Evolutionary conservation across 1,140 invertebrate species (phyloP).

Genomic region (Chymomyza costata): DNA sequence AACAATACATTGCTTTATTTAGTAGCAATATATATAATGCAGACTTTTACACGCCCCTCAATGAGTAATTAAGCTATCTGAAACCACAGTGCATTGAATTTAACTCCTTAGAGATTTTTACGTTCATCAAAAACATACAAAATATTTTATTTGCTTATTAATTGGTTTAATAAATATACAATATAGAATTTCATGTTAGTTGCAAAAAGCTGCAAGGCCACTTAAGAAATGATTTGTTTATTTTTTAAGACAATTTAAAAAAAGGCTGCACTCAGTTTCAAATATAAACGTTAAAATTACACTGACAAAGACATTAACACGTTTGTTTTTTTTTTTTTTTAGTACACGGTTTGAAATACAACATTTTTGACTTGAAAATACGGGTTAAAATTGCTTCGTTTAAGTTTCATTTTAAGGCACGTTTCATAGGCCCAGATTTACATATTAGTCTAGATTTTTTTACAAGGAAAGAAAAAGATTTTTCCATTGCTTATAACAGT

Average conservation of each 20-base stretch:
- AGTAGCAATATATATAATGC: slow-evolving; percentile 32
- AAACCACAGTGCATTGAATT: slow-evolving; percentile 7
- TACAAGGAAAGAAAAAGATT: slow-evolving; percentile 12
- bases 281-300: slow-evolving; percentile 16
- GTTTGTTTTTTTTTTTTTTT: slow-evolving; percentile 9
- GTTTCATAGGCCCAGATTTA: slow-evolving; percentile 17
- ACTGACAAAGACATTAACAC: slow-evolving; percentile 29
- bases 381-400: slow-evolving; percentile 10
- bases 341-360: slow-evolving; percentile 11
- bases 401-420: slow-evolving; percentile 31
- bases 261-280: not conserved
- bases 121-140: slow-evolving; percentile 68
- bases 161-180: slow-evolving; percentile 73
- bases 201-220: slow-evolving; percentile 29
- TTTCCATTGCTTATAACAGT: slow-evolving; percentile 20
- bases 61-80: slow-evolving; percentile 49
- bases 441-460: slow-evolving; percentile 43
- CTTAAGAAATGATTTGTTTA: slow-evolving; percentile 12
- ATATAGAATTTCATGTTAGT: slow-evolving; percentile 61
- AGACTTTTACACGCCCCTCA: slow-evolving; percentile 20
- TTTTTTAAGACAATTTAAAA: no score
- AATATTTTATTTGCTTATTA: slow-evolving; percentile 73
- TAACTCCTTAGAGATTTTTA: slow-evolving; percentile 23
- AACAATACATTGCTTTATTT: slow-evolving; percentile 64
- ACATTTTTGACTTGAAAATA: slow-evolving; percentile 11